phyloP scores from a whole-genome alignment of 2,113 vertebrate genomes.

The Manacus vitellinus region DNA sequence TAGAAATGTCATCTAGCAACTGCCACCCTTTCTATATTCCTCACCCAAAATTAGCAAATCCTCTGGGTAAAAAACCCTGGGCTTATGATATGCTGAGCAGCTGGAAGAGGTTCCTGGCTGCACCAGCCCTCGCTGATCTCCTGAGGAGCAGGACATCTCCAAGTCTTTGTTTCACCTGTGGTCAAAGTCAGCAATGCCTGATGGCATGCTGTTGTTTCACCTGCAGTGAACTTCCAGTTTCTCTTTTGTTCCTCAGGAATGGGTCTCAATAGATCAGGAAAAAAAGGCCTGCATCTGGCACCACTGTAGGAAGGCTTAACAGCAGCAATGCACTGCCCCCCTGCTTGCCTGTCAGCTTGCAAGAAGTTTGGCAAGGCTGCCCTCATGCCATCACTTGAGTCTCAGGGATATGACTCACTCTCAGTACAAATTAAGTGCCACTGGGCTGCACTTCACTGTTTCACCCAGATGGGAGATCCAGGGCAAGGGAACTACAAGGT shows the following conservation, averaged over 20 bases:
- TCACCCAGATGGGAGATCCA: fast-evolving
- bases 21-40: neutral
- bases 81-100: neutral
- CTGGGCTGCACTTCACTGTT: neutral
- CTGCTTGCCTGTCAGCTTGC: neutral
- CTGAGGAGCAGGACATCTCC: neutral
- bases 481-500: neutral
- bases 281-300: neutral
- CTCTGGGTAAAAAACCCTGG: neutral
- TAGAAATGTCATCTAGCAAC: neutral
- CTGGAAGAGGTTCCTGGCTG: neutral
- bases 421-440: neutral
- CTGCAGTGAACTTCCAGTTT: fast-evolving
- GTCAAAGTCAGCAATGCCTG: neutral
- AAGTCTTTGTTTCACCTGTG: neutral
- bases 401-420: neutral
- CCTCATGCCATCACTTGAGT: neutral
- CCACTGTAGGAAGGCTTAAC: neutral
- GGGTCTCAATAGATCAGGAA: neutral
- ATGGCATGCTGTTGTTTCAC: neutral
- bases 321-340: neutral
- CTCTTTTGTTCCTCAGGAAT: neutral
- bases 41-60: neutral
- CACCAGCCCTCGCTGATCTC: fast-evolving
- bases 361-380: neutral